Evolutionary conservation across 2,113 vertebrate genomes (phyloP).

Genomic region (Daboia siamensis): DNA sequence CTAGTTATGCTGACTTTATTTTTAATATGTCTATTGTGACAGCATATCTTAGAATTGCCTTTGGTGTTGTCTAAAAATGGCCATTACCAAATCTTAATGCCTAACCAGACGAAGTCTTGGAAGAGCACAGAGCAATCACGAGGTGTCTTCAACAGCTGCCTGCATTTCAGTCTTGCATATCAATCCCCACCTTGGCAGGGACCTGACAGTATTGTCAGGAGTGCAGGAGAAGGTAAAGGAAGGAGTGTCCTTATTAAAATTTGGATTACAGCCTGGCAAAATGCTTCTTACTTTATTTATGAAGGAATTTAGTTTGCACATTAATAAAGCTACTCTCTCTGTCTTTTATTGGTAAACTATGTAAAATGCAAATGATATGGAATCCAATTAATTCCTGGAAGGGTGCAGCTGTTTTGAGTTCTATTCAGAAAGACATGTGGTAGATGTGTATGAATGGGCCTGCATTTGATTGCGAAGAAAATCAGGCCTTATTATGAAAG

Average conservation of each 20-base stretch:
- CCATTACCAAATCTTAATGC: slow-evolving; percentile 65
- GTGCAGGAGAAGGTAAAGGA: slow-evolving; percentile 12
- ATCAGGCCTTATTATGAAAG: slow-evolving; percentile 62
- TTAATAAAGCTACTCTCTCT: slow-evolving; percentile 65
- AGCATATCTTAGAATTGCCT: slow-evolving; percentile 68
- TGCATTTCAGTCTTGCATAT: slow-evolving; percentile 49
- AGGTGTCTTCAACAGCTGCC: slow-evolving; percentile 60
- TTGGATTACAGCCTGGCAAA: slow-evolving; percentile 46
- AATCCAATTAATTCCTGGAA: slow-evolving; percentile 72
- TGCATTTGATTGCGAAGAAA: slow-evolving; percentile 59
- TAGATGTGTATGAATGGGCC: slow-evolving; percentile 15
- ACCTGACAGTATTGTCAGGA: slow-evolving; percentile 38
- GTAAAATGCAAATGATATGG: slow-evolving; percentile 72
- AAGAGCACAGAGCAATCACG: slow-evolving; percentile 57
- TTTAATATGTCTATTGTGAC: slow-evolving; percentile 66
- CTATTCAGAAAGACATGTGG: slow-evolving; percentile 58
- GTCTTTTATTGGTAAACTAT: slow-evolving; percentile 70
- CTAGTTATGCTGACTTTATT: slow-evolving; percentile 72
- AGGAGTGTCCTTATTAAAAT: slow-evolving; percentile 25
- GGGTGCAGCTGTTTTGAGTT: slow-evolving; percentile 66
- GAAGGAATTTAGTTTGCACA: slow-evolving; percentile 41
- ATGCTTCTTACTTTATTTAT: slow-evolving; percentile 12
- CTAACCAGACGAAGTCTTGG: slow-evolving; percentile 55
- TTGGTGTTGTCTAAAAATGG: slow-evolving; percentile 69
- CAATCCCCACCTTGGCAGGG: slow-evolving; percentile 52